These are phyloP conservation scores for Onychorhynchus coronatus DNA, from an alignment of 2,113 vertebrate species.

Conservation along the genomic window DNA sequence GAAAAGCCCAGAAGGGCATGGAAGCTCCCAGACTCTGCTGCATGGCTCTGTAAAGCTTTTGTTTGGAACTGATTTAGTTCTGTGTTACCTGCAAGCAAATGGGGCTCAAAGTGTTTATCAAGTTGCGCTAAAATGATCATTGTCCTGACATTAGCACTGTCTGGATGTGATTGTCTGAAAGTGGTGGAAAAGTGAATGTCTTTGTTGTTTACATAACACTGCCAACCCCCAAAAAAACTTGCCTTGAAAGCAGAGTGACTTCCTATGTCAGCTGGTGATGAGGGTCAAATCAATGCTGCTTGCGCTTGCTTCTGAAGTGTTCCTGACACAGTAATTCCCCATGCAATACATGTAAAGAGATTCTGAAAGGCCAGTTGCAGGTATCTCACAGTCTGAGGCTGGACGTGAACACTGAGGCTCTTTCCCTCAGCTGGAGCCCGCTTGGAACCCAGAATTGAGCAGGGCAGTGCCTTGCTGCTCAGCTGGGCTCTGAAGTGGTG, in stretches of 20 bases:
- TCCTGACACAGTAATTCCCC: neutral
- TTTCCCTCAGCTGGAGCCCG: neutral
- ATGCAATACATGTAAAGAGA: neutral
- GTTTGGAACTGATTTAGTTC: neutral
- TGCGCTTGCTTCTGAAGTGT: neutral
- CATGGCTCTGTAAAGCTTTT: neutral
- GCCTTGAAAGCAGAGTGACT: neutral
- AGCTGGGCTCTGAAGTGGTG: neutral
- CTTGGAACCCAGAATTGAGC: neutral
- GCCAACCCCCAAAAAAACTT: neutral
- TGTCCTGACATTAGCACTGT: neutral
- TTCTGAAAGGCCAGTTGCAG: neutral
- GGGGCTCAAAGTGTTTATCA: neutral
- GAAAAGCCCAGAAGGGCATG: neutral
- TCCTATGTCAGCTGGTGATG: neutral
- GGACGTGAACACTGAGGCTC: neutral
- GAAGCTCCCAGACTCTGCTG: neutral
- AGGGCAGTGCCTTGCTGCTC: neutral
- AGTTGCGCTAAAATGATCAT: neutral
- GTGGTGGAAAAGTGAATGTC: neutral
- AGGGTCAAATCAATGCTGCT: neutral
- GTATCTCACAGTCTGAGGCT: neutral
- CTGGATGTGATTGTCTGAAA: neutral
- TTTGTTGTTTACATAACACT: neutral
- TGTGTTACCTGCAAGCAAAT: neutral